Evolutionary conservation across 2,888 invertebrate species (phyloP), one percentile per base, ranked within the genome.

Genomic region (Tipula vernalis): DNA sequence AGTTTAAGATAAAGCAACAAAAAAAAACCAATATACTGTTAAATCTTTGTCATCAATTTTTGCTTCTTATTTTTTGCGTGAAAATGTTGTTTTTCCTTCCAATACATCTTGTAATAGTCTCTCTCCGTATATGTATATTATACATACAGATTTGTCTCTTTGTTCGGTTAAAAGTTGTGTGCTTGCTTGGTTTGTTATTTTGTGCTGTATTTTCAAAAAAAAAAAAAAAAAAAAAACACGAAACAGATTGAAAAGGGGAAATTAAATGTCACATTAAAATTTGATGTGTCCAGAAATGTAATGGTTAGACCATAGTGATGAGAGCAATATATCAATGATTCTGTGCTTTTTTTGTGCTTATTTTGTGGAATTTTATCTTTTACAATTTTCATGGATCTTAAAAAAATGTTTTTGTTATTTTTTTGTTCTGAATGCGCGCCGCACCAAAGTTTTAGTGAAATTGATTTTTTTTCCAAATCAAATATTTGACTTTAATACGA

Each of bases 251-350:
- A 71, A 71, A 71, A 71, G 71, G 71, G 71, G 71, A 71, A 71
- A 71, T 71, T 71, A 71, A 71, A 71, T 71, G 71, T 71, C 71
- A 71, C 71, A 71, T 71, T 71, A 71, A 71, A 71, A 71, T 71
- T 28, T 71, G 71, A 71, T 71, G 71, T 71, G 71, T 28, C 71
- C 18, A 28, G 28, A 71, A 71, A 12, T 71, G 71, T 71, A 28
- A 71, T 71, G 51, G 71, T 10, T n/a, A 28, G 71, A 71, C 51
- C 51, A 15, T 28, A 28, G 71, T 71, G 71, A 71, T 28, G 71
- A 71, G 71, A 71, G 71, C 71, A 71, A 71, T 71, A 71, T 71
- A 71, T 71, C 71, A 71, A 71, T 71, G 28, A 71, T 71, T 51
- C n/a, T 51, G 51, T n/a, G 51, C 6, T 44, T 51, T 28, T 71